These are phyloP conservation scores for Cochlearius cochlearius DNA, from an alignment of 2,113 vertebrate genomes.

Conservation along the genomic window DNA sequence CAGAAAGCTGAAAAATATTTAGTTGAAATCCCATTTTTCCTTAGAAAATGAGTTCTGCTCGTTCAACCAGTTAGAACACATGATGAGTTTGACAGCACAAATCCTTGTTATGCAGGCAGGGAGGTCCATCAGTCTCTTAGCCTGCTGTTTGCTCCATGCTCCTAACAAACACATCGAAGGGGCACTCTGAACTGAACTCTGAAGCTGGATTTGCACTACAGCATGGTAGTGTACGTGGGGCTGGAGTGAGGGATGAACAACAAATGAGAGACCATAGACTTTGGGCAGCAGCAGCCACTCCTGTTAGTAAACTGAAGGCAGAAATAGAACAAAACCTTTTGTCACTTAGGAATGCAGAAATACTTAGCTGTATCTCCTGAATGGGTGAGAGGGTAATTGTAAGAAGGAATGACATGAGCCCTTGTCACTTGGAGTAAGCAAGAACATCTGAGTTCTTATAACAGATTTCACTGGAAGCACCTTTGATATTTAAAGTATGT, in stretches of 20 bases:
- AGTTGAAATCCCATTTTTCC: not conserved
- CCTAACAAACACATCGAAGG: not conserved
- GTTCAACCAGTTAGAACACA: not conserved
- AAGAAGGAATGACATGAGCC: not conserved
- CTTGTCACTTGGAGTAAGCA: not conserved
- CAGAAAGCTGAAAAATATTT: not conserved
- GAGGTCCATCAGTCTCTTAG: not conserved
- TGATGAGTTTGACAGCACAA: not conserved
- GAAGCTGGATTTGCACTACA: not conserved
- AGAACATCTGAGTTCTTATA: not conserved
- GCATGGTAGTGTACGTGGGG: rapidly evolving
- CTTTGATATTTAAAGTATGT: not conserved
- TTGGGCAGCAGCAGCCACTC: not conserved
- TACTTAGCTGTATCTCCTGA: not conserved
- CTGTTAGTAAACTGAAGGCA: not conserved
- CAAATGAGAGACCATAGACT: not conserved
- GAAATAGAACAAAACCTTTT: not conserved
- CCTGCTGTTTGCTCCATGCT: not conserved
- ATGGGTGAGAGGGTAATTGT: not conserved
- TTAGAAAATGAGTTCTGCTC: not conserved
- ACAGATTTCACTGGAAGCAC: not conserved
- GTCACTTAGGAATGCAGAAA: not conserved
- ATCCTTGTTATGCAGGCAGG: not conserved
- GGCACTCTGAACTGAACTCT: not conserved
- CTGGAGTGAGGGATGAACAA: not conserved